Evolutionary conservation across 2,113 vertebrate genomes (phyloP).

Genomic region (Ameiurus melas): DNA sequence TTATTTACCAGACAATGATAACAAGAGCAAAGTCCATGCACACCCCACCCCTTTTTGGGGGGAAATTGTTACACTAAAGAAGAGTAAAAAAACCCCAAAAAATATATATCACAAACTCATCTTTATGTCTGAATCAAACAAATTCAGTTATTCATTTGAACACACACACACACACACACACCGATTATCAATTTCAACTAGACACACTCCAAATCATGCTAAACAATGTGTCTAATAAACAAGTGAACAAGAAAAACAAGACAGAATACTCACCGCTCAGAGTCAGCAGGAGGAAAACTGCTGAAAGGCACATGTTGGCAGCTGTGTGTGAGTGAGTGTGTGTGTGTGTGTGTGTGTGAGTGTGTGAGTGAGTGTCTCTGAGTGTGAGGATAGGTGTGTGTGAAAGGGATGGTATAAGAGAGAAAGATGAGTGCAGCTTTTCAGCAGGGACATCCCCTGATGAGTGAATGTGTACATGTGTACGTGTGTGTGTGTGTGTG

Average conservation of each 20-base stretch:
- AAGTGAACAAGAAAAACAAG: neutral
- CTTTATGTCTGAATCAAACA: neutral
- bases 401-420: neutral
- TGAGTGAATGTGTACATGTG: neutral
- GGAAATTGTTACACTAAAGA: neutral
- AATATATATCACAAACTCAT: neutral
- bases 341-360: slow-evolving; percentile 41
- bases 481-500: no score
- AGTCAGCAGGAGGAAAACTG: slow-evolving; percentile 55
- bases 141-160: neutral
- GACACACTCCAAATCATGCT: neutral
- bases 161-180: neutral
- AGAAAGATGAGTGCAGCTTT: slow-evolving; percentile 13
- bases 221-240: neutral
- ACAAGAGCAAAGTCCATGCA: neutral
- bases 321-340: slow-evolving; percentile 42
- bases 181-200: neutral
- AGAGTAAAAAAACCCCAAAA: neutral
- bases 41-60: neutral
- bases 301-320: slow-evolving; percentile 65
- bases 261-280: slow-evolving; percentile 64
- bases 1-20: neutral
- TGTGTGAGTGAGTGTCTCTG: no score
- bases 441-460: slow-evolving; percentile 32
- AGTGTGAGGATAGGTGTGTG: slow-evolving; percentile 33